A percentile compares a stretch with the other conserved stretches of the same genome.
These are phyloP conservation scores for Rissa tridactyla DNA, from an alignment of 2,113 vertebrate species.

Conservation along the genomic window DNA sequence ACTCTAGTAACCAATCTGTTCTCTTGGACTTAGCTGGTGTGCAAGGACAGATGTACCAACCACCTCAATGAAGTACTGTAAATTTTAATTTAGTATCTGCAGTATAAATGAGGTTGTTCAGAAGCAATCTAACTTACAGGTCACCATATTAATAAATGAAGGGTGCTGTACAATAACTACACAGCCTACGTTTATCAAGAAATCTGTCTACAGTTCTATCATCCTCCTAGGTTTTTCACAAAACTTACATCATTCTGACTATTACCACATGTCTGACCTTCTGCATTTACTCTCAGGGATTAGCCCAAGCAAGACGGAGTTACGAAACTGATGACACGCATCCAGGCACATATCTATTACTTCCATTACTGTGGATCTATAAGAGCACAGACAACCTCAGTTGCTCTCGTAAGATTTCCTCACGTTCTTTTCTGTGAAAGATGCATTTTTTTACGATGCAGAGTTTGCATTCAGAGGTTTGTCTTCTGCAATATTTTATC, in stretches of 20 bases:
- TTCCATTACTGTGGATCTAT: neutral
- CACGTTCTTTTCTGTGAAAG: neutral
- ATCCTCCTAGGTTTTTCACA: neutral
- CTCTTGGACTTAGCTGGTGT: neutral
- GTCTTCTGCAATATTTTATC: neutral
- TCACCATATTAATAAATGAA: neutral
- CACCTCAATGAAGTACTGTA: neutral
- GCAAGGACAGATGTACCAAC: neutral
- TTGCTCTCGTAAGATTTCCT: neutral
- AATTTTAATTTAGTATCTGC: neutral
- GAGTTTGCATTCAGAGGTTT: neutral
- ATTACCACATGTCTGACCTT: neutral
- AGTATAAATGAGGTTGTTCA: neutral
- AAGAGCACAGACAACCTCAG: neutral
- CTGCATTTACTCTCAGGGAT: neutral
- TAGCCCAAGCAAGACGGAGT: neutral
- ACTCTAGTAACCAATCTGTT: neutral
- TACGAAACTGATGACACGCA: neutral
- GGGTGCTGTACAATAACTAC: neutral
- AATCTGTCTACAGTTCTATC: neutral
- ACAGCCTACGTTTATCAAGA: neutral
- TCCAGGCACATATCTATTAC: neutral
- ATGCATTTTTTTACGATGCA: neutral
- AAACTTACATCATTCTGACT: neutral
- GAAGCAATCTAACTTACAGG: neutral